phyloP scores from a whole-genome alignment of 2,113 vertebrate genomes.

The Rhynchomys soricoides region DNA sequence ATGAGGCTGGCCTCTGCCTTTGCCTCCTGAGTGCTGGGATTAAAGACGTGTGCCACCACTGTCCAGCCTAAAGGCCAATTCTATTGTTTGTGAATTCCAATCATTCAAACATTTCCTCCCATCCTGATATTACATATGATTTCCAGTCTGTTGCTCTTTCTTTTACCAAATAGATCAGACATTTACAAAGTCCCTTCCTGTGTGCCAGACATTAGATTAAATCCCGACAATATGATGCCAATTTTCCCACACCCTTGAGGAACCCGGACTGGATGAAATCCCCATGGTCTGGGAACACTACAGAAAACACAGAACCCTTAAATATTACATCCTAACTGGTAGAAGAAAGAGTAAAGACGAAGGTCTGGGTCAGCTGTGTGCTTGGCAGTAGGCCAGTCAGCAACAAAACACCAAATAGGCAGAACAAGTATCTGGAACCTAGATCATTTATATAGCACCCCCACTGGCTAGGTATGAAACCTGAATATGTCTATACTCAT shows the following conservation, averaged over 20 bases:
- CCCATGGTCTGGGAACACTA: background rate
- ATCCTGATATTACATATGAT: background rate
- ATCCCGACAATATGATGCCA: constrained; percentile 22
- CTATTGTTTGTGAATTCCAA: constrained; percentile 23
- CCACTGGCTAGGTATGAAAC: background rate
- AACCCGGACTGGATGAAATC: constrained; percentile 33
- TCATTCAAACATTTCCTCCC: background rate
- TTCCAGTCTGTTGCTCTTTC: constrained; percentile 6
- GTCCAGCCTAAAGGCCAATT: constrained; percentile 47
- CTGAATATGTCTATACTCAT: background rate
- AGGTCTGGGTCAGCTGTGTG: background rate
- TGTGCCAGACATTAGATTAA: background rate
- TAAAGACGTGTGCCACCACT: no score
- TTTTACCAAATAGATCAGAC: constrained; percentile 32
- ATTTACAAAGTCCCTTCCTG: constrained; percentile 13
- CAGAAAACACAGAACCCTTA: background rate
- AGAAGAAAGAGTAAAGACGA: constrained; percentile 13
- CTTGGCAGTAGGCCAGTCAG: background rate
- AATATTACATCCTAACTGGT: background rate
- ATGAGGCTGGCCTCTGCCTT: no score
- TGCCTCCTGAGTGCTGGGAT: no score
- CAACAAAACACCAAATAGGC: background rate
- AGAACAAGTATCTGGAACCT: background rate
- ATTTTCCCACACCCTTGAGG: background rate
- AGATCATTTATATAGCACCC: background rate